Evolutionary conservation across 2,113 vertebrate genomes (phyloP).

Genomic region (Eubucco bourcierii): DNA sequence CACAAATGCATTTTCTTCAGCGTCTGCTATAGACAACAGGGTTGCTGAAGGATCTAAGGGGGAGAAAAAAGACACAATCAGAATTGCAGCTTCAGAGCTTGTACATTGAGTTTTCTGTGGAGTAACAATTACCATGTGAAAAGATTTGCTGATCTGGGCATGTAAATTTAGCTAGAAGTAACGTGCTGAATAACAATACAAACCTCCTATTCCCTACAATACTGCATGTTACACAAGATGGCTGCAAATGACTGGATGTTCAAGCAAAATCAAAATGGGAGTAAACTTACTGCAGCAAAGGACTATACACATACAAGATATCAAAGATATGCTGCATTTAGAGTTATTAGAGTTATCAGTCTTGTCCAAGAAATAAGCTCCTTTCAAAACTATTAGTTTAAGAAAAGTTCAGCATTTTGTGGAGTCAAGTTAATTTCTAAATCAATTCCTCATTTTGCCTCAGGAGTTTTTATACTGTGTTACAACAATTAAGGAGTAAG

Average conservation of each 20-base stretch:
- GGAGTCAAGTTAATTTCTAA: background rate
- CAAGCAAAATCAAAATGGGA: background rate
- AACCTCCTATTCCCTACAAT: background rate
- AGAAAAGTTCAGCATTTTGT: background rate
- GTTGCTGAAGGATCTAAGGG: constrained; percentile 79
- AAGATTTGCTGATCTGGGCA: background rate
- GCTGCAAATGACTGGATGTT: background rate
- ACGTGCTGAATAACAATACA: background rate
- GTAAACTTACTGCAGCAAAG: background rate
- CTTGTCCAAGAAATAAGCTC: background rate
- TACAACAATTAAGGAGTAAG: background rate
- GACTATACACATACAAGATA: background rate
- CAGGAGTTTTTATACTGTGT: background rate
- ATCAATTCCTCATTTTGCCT: background rate
- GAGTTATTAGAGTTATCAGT: background rate
- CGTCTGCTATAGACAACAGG: constrained; percentile 83
- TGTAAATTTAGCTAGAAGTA: background rate
- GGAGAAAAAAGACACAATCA: constrained; percentile 1
- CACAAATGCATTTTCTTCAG: constrained; percentile 91
- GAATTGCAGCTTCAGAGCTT: background rate
- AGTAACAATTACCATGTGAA: background rate
- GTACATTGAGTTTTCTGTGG: background rate
- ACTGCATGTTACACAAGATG: background rate
- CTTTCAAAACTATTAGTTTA: background rate
- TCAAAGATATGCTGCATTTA: background rate